phyloP scores from a whole-genome alignment of 1,140 invertebrate species.

The Pristionchus pacificus region DNA sequence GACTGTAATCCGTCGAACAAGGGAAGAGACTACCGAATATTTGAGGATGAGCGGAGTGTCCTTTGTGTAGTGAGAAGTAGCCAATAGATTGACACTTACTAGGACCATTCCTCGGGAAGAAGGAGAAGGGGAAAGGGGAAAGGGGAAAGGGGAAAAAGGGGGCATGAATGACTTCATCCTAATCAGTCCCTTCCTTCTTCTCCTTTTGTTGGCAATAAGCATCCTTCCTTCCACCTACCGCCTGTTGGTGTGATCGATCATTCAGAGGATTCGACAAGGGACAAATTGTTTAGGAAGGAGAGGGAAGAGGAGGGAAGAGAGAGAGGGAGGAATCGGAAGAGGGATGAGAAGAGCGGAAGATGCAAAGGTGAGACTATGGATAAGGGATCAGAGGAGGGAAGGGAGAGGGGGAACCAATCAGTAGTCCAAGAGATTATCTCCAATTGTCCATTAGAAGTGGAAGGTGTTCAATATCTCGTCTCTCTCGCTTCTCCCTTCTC shows the following conservation, averaged over 20 bases:
- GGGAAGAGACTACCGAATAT: background rate
- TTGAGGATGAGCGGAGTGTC: background rate
- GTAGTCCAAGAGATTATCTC: too few species aligned
- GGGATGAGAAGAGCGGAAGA: background rate
- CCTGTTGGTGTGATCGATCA: background rate
- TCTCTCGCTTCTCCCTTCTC: too few species aligned
- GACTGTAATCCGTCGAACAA: too few species aligned
- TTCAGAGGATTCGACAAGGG: too few species aligned
- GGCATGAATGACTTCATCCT: background rate
- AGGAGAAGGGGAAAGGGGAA: background rate
- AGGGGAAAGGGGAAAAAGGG: background rate
- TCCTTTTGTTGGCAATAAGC: too few species aligned
- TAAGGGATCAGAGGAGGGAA: too few species aligned
- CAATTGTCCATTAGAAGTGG: too few species aligned
- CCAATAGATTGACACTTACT: too few species aligned
- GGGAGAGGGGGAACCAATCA: background rate
- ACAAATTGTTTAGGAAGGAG: background rate
- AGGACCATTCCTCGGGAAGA: background rate
- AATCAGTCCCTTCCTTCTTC: too few species aligned
- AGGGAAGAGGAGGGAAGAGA: background rate
- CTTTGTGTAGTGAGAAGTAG: too few species aligned
- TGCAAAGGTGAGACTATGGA: background rate
- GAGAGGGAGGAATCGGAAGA: background rate
- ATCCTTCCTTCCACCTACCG: background rate
- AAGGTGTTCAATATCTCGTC: too few species aligned